A percentile compares a stretch with the other conserved stretches of the same genome.
Evolutionary conservation across 2,797 vertebrate genomes (phyloP).

Genomic region (Otolemur crassicaudatus): DNA sequence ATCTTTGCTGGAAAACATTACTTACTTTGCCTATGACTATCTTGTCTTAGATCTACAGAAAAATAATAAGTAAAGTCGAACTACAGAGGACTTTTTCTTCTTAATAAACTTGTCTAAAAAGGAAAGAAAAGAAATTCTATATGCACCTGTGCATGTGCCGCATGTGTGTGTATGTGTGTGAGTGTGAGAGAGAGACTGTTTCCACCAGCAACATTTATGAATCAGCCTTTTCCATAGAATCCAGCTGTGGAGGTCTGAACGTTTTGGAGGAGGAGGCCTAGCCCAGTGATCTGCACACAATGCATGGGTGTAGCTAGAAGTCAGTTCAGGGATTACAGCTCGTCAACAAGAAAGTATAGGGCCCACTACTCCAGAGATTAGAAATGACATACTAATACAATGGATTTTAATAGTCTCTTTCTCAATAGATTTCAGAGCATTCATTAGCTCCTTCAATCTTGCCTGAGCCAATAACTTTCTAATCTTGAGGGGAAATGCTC

Average conservation of each 20-base stretch:
- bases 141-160: too few relatives aligned
- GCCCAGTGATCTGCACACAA: neutral
- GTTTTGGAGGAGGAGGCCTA: slow-evolving; percentile 44
- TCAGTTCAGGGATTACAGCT: slow-evolving; percentile 34
- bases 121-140: neutral
- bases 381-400: slow-evolving; percentile 53
- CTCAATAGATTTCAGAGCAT: slow-evolving; percentile 49
- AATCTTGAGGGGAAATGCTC: slow-evolving; percentile 35
- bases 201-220: slow-evolving; percentile 37
- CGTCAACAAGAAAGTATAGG: neutral
- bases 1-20: slow-evolving; percentile 40
- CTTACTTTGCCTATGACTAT: slow-evolving; percentile 53
- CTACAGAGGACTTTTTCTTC: slow-evolving; percentile 60
- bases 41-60: slow-evolving; percentile 26
- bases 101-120: slow-evolving; percentile 62
- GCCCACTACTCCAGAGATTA: neutral
- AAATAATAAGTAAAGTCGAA: slow-evolving; percentile 56
- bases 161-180: too few relatives aligned
- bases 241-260: slow-evolving; percentile 41
- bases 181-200: too few relatives aligned
- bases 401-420: slow-evolving; percentile 57
- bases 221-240: slow-evolving; percentile 41
- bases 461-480: slow-evolving; percentile 60
- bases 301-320: neutral
- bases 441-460: slow-evolving; percentile 49